These are phyloP conservation scores for Tetragonula carbonaria DNA, from an alignment of 2,888 invertebrate species.

Conservation along the genomic window DNA sequence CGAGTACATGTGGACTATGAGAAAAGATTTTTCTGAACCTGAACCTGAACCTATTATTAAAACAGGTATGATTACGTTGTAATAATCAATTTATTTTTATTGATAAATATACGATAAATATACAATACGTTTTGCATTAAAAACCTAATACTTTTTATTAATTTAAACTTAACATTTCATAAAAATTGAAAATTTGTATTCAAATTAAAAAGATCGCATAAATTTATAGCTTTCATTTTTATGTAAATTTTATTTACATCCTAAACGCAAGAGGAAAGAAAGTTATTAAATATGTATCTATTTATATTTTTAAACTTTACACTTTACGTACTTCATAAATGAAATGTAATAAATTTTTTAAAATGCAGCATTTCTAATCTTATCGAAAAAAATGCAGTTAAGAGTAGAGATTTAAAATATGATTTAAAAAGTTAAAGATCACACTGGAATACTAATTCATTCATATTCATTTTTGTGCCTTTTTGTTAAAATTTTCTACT, in stretches of 20 bases:
- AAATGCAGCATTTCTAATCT: not conserved
- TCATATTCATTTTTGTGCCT: conserved; percentile 9
- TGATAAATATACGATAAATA: not conserved
- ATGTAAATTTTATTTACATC: not conserved
- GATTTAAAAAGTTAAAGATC: not conserved
- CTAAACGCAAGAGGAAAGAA: conserved; percentile 28
- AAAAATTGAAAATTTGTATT: not conserved
- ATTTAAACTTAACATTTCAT: not conserved
- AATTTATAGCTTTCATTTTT: not conserved
- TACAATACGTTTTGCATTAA: conserved; percentile 2
- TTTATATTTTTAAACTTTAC: not conserved
- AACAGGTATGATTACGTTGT: conserved; percentile 72
- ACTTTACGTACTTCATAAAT: not conserved
- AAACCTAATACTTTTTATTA: no score
- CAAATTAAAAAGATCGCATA: not conserved
- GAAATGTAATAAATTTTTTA: not conserved
- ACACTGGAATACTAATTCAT: conserved; percentile 2
- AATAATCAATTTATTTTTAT: not conserved
- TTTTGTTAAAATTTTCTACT: conserved; percentile 14
- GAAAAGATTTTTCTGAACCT: conserved; percentile 93
- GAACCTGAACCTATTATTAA: conserved; percentile 86
- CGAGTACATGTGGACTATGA: conserved; percentile 97
- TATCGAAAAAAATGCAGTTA: not conserved
- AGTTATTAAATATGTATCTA: conserved; percentile 32
- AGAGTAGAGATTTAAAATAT: not conserved